These are phyloP conservation scores for Trachelus stipa DNA, from an alignment of 2,888 invertebrate species.

Conservation along the genomic window DNA sequence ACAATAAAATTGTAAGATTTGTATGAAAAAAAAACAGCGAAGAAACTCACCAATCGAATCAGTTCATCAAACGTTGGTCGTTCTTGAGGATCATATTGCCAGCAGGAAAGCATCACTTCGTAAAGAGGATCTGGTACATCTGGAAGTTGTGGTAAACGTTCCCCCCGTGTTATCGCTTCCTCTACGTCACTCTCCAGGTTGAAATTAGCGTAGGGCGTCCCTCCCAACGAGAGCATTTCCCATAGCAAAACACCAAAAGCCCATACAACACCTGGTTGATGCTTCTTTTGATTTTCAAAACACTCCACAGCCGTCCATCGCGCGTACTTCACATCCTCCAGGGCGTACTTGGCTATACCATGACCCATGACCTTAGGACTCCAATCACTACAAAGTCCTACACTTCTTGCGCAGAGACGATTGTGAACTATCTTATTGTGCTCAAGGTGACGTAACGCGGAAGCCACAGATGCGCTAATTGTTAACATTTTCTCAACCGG, in stretches of 20 bases:
- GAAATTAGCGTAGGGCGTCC: conserved; percentile 82
- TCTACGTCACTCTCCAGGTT: conserved; percentile 71
- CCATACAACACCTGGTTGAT: conserved; percentile 85
- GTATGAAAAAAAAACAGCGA: neutral
- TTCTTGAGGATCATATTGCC: conserved; percentile 86
- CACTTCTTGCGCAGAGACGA: conserved; percentile 78
- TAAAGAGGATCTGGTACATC: conserved; percentile 84
- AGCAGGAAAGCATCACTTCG: conserved; percentile 85
- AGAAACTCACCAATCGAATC: conserved; percentile 61
- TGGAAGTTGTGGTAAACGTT: conserved; percentile 79
- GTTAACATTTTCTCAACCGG: conserved; percentile 59
- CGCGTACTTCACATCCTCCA: conserved; percentile 78
- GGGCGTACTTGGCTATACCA: conserved; percentile 78
- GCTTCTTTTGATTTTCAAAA: conserved; percentile 74
- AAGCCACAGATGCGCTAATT: conserved; percentile 66
- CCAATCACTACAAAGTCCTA: conserved; percentile 75
- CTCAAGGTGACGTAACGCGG: conserved; percentile 67
- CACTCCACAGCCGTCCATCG: conserved; percentile 86
- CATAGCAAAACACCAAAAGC: conserved; percentile 85
- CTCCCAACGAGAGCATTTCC: conserved; percentile 85
- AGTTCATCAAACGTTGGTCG: conserved; percentile 79
- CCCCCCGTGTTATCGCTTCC: conserved; percentile 74
- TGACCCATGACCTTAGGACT: conserved; percentile 81
- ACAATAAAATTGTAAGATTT: conserved; percentile 18
- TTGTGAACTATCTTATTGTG: conserved; percentile 76